A percentile compares a stretch with the other conserved stretches of the same genome.
These are phyloP conservation scores for Ferdinandea cuprea DNA, from an alignment of 2,888 invertebrate species.

Conservation along the genomic window DNA sequence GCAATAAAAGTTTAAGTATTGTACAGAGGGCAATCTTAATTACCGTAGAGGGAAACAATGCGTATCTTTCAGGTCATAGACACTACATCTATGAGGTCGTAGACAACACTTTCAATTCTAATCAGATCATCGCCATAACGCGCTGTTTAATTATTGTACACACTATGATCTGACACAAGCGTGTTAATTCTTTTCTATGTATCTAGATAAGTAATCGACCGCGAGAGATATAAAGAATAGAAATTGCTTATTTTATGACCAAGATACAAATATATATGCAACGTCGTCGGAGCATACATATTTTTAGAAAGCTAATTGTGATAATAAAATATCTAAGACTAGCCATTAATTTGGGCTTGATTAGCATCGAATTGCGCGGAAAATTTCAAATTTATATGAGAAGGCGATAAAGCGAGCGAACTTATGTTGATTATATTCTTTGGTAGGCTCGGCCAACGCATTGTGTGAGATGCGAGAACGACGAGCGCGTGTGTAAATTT, in stretches of 20 bases:
- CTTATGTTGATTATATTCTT: too few species aligned
- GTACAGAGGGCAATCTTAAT: constrained; percentile 34
- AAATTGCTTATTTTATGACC: constrained; percentile 52
- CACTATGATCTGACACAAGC: constrained; percentile 2
- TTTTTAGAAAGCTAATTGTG: constrained; percentile 60
- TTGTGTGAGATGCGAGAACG: not conserved
- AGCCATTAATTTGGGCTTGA: constrained; percentile 47
- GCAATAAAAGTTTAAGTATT: not conserved
- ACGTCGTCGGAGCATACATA: constrained; percentile 2
- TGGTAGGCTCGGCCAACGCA: not conserved
- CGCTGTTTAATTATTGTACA: not conserved
- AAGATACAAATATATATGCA: constrained; percentile 8
- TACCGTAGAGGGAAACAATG: constrained; percentile 56
- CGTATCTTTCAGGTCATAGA: constrained; percentile 47
- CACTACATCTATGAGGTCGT: constrained; percentile 10
- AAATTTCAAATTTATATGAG: constrained; percentile 52
- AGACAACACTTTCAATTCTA: not conserved
- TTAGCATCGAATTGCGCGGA: constrained; percentile 60
- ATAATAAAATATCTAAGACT: constrained; percentile 62
- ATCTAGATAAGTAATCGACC: constrained; percentile 25
- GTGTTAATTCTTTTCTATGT: constrained; percentile 33
- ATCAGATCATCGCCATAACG: not conserved
- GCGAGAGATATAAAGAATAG: constrained; percentile 18
- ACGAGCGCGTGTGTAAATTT: constrained; percentile 17
- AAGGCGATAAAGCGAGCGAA: too few species aligned